Base-by-base conservation (phyloP, 2,888 invertebrate genomes). In the Lycaena phlaeas region DNA sequence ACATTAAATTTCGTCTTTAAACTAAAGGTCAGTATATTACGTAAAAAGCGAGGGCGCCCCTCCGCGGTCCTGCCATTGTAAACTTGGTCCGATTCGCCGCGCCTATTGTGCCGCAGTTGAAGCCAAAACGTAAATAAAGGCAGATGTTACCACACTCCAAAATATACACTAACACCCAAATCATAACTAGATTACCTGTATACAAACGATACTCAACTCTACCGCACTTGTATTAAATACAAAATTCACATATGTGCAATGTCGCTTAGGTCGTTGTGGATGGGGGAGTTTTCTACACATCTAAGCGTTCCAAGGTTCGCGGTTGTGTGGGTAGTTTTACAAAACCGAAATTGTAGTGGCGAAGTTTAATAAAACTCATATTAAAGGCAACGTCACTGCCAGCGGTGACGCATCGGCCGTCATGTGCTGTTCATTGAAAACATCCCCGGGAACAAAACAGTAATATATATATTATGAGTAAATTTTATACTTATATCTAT, bases 91-190 rank as follows among this genome's bases (percentile, higher is more conserved):
- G 73, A 75, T 72, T 72, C 72, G 64, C 63, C 64, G 73, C 72
- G 68, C 69, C 77, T 64, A 75, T 81, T 81, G 78, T 78, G 66
- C 68, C 64, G 63, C 68, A 61, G 66, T 71, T 71, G 68, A 65
- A 78, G 74, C 74, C 77, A 68, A 77, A 81, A 81, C 79, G 79
- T 82, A 82, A 82, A 84, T 84, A 82, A 82, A 82, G 54, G 73
- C 82, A 84, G 82, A 82, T 84, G 82, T 82, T 79, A 70, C 82
- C 77, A 59, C 68, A 72, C 75, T 76, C 71, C 70, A 64, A 68
- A 74, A 68, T 61, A 60, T 63, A 42, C 46, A 39, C 46, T 48
- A 44, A 46, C 45, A 37, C n/a, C n/a, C n/a, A n/a, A n/a, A n/a
- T n/a, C n/a, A 41, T 39, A 55, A 48, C 41, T 53, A 63, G 51